phyloP scores from a whole-genome alignment of 1,140 invertebrate genomes.

The Brachionus paranguensis region DNA sequence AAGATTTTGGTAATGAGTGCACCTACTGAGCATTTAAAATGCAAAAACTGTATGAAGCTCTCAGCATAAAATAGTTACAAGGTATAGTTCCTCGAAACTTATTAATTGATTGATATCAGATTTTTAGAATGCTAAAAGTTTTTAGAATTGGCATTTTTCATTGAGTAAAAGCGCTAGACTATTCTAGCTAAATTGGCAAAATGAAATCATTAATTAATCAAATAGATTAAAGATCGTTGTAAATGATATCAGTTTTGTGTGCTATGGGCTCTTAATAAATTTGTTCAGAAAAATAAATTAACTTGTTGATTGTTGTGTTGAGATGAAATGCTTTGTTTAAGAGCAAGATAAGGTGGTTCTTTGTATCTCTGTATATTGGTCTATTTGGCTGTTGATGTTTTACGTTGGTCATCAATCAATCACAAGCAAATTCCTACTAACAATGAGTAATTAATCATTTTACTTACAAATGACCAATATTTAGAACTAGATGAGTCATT shows the following conservation, averaged over 20 bases:
- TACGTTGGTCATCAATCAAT: background rate
- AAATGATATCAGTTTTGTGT: background rate
- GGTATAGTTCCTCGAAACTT: background rate
- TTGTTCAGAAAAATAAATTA: background rate
- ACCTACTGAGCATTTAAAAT: constrained; percentile 7
- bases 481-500: background rate
- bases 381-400: background rate
- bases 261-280: background rate
- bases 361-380: background rate
- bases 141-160: constrained; percentile 13
- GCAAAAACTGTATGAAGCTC: background rate
- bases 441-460: background rate
- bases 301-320: background rate
- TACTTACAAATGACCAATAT: background rate
- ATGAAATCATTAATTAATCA: constrained; percentile 23
- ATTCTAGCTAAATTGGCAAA: background rate
- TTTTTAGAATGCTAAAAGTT: constrained; percentile 12
- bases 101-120: constrained; percentile 21
- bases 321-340: background rate
- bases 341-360: background rate
- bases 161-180: background rate
- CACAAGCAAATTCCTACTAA: background rate
- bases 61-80: constrained; percentile 5
- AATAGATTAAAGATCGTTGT: background rate
- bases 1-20: background rate